phyloP scores from a whole-genome alignment of 1,140 invertebrate genomes.

The Bursaphelenchus mucronatus region DNA sequence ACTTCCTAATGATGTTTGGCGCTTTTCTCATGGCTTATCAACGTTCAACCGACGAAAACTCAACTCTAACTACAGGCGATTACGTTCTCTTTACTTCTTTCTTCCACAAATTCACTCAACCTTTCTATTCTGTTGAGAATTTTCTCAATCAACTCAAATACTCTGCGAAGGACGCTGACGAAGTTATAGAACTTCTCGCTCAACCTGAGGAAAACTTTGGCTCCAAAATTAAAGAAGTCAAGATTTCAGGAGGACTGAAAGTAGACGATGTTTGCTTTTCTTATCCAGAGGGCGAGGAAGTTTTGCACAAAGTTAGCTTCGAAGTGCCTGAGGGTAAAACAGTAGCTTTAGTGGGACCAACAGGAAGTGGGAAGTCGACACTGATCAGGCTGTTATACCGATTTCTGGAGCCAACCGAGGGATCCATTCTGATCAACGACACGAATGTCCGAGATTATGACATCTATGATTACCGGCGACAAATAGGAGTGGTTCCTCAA shows the following conservation, averaged over 20 bases:
- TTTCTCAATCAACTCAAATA: conserved; percentile 70
- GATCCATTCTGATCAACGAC: conserved; percentile 69
- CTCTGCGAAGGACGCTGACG: too few relatives aligned
- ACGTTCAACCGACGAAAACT: too few relatives aligned
- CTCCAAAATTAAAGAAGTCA: too few relatives aligned
- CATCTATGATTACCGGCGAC: background rate
- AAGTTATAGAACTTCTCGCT: too few relatives aligned
- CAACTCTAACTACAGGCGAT: conserved; percentile 76
- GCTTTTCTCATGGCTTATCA: too few relatives aligned
- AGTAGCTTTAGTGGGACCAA: conserved; percentile 65
- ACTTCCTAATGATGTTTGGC: too few relatives aligned
- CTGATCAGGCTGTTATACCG: conserved; percentile 62
- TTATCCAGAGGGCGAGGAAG: too few relatives aligned
- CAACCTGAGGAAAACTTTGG: too few relatives aligned
- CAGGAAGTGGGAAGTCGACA: conserved; percentile 63
- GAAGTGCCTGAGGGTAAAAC: too few relatives aligned
- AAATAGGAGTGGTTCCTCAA: conserved; percentile 81
- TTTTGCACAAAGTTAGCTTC: too few relatives aligned
- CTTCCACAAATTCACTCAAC: conserved; percentile 86
- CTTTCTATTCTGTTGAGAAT: conserved; percentile 76
- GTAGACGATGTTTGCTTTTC: too few relatives aligned
- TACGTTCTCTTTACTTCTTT: conserved; percentile 91
- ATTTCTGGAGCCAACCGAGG: conserved; percentile 63
- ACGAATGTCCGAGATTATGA: conserved; percentile 63
- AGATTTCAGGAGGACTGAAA: too few relatives aligned